A percentile compares a stretch with the other conserved stretches of the same genome.
Conservation (phyloP, 1,140 invertebrate genomes). For the Sycophaga agraensis region DNA sequence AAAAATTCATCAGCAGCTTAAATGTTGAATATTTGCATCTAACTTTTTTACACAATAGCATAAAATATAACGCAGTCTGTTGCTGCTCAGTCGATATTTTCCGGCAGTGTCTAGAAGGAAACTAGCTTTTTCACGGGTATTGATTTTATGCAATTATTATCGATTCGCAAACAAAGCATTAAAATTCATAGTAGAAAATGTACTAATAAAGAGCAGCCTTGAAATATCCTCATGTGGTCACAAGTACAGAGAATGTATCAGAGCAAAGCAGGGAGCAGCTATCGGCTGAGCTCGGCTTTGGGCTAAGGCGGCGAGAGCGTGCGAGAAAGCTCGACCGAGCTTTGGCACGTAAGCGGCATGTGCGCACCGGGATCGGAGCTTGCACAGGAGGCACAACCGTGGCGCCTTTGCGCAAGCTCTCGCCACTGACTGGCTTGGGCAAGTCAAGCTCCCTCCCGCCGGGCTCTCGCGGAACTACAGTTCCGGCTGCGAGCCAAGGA, state of each 20-base stretch:
- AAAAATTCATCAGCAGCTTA: no score
- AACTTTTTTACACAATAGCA: no score
- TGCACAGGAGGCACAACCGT: background rate
- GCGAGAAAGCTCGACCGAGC: conserved; percentile 12
- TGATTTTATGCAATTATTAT: no score
- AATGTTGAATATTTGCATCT: no score
- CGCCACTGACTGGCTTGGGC: background rate
- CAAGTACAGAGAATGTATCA: background rate
- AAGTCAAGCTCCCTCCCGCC: conserved; percentile 33
- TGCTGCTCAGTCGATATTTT: no score
- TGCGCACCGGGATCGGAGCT: background rate
- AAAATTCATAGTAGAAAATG: background rate
- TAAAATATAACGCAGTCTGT: no score
- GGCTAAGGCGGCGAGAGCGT: background rate
- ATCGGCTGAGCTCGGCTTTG: conserved; percentile 1
- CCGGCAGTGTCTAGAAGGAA: no score
- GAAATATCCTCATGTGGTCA: no score
- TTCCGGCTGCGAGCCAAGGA: conserved; percentile 31
- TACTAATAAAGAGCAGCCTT: background rate
- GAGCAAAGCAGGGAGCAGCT: background rate
- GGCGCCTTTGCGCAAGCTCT: background rate
- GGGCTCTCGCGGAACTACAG: conserved; percentile 42
- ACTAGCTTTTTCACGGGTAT: no score
- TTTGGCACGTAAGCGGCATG: background rate
- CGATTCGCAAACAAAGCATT: no score